Evolutionary conservation across 2,888 invertebrate species (phyloP).

Genomic region (Capitulum mitella): DNA sequence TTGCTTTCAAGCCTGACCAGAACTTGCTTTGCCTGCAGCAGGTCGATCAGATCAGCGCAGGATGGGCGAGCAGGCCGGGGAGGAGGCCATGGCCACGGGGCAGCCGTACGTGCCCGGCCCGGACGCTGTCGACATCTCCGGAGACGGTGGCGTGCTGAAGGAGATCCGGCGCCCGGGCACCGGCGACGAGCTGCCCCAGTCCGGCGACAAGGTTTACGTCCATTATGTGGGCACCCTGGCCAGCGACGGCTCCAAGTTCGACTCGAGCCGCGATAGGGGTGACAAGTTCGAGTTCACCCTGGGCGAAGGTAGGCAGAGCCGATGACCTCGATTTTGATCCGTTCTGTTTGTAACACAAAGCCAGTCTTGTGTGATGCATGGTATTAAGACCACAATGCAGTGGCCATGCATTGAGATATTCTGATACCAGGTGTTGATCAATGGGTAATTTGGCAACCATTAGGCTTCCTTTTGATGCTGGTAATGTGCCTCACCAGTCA

Average conservation of each 20-base stretch:
- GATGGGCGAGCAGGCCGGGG: neutral
- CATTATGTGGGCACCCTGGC: constrained; percentile 84
- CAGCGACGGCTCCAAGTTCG: constrained; percentile 79
- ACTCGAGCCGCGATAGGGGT: constrained; percentile 76
- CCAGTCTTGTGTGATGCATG: too few species aligned
- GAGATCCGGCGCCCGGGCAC: constrained; percentile 65
- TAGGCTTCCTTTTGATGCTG: too few species aligned
- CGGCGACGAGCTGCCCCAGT: constrained; percentile 61
- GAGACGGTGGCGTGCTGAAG: constrained; percentile 70
- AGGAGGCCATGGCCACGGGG: neutral
- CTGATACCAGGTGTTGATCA: too few species aligned
- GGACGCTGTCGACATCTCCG: constrained; percentile 17
- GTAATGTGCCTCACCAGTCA: too few species aligned
- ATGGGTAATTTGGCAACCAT: too few species aligned
- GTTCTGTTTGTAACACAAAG: too few species aligned
- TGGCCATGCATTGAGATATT: too few species aligned
- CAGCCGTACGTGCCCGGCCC: neutral
- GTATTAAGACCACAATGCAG: too few species aligned
- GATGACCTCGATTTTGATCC: too few species aligned
- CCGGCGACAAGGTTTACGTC: constrained; percentile 63
- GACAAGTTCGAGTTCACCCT: constrained; percentile 79
- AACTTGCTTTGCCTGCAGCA: too few species aligned
- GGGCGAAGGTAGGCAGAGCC: constrained; percentile 71
- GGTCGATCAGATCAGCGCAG: neutral
- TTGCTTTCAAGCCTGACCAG: too few species aligned